Conservation (phyloP, 2,888 invertebrate species). For the Tenthredo amoena region DNA sequence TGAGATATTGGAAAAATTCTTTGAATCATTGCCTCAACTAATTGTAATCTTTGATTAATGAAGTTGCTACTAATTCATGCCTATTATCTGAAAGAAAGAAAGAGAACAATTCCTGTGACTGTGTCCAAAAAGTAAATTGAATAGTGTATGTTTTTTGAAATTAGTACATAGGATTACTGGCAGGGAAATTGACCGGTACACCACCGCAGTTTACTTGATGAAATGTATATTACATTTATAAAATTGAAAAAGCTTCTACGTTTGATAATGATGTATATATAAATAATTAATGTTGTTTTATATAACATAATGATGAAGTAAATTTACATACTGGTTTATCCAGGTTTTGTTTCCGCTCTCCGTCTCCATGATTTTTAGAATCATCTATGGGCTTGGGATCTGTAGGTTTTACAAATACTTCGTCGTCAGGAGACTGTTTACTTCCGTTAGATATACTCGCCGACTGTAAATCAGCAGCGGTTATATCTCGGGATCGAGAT, state of each 20-base stretch:
- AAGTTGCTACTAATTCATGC: background rate
- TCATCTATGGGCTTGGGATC: conserved; percentile 69
- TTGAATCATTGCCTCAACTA: background rate
- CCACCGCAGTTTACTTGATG: conserved; percentile 22
- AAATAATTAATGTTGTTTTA: background rate
- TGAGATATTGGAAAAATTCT: background rate
- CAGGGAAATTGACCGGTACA: conserved; percentile 45
- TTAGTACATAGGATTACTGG: conserved; percentile 9
- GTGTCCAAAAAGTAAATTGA: background rate
- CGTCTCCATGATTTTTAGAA: conserved; percentile 62
- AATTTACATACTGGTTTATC: conserved; percentile 66
- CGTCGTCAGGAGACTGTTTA: conserved; percentile 65
- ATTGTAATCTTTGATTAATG: background rate
- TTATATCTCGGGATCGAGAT: conserved; percentile 65
- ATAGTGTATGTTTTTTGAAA: background rate
- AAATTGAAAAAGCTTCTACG: background rate
- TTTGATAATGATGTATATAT: background rate
- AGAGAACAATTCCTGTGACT: background rate
- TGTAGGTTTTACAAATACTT: conserved; percentile 72
- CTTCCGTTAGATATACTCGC: conserved; percentile 64
- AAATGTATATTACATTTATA: background rate
- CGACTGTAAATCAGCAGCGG: conserved; percentile 62
- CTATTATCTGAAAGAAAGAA: background rate
- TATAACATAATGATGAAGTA: background rate
- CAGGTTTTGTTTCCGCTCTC: conserved; percentile 64